Evolutionary conservation across 2,888 invertebrate genomes (phyloP), one percentile per base, ranked within the genome.

Genomic region (Leptothorax acervorum): DNA sequence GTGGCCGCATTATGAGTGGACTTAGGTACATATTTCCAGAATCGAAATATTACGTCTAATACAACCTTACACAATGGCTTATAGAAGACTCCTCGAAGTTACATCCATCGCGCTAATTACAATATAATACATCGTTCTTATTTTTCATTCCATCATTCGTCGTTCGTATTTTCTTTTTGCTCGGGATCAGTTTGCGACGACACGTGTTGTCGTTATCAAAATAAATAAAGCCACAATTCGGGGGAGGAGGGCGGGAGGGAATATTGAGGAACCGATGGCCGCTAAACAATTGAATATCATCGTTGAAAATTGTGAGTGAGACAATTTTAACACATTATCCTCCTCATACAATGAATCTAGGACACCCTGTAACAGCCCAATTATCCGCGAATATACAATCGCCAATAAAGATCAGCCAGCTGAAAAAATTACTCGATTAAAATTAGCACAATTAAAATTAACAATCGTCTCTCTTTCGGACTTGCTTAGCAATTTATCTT

Each of bases 91-190:
- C 90, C 87, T 83, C 89, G 89, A 89, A 89, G 88, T 88, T 92
- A 94, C 93, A 93, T 91, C 87, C 89, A 94, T 87, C 85, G 82
- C 84, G 82, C 91, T 95, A 95, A 94, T 95, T 95, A 95, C 94
- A 95, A 93, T 94, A 94, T 95, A 68, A 92, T 94, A 94, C 94
- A 94, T 85, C 94, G 94, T 85, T 87, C 31, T 60, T 53, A 53
- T n/a, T n/a, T n/a, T 53, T 57, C 28, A 57, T 15, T 28, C 23
- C 65, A 15, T 45, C 28, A 28, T 28, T 48, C 63, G 87, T 87
- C 65, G 23, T 45, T 65, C 84, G 82, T 35, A 71, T 81, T 57
- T 15, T 66, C 9, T 31, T 48, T 82, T 68, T 60, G 15, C 12
- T 60, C 51, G 11, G 48, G 42, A 71, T 31, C 81, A 82, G 35